Evolutionary conservation across 2,797 vertebrate genomes (phyloP).

Genomic region (Emydoidea blandingii): DNA sequence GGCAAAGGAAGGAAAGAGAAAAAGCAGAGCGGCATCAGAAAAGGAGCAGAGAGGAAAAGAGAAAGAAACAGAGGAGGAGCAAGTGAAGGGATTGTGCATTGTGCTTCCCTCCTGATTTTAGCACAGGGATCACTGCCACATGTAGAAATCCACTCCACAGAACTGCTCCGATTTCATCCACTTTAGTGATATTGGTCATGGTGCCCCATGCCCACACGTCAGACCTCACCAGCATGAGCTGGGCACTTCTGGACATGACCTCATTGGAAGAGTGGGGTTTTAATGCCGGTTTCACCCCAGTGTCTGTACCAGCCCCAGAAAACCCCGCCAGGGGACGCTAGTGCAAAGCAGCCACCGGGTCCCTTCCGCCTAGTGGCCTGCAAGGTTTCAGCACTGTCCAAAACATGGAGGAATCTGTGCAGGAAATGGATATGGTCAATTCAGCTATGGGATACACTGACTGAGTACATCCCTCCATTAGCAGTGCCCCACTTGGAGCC

Average conservation of each 20-base stretch:
- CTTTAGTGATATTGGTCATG: not conserved
- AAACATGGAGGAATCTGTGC: not conserved
- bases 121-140: not conserved
- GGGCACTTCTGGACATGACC: not conserved
- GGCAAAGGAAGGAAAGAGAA: not conserved
- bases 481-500: not conserved
- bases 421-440: not conserved
- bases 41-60: conserved; percentile 13
- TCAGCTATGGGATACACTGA: not conserved
- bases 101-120: not conserved
- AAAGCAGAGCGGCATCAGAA: not conserved
- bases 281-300: not conserved
- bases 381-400: not conserved
- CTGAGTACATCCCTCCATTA: not conserved
- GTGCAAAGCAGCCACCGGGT: not conserved
- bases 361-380: not conserved
- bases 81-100: not conserved
- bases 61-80: conserved; percentile 5
- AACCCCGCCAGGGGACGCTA: not conserved
- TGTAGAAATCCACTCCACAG: not conserved
- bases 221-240: not conserved
- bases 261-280: not conserved
- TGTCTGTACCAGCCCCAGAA: not conserved
- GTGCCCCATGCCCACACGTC: not conserved
- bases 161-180: not conserved